Evolutionary conservation across 2,113 vertebrate species (phyloP).

Genomic region (Myrmophylax atrothorax): DNA sequence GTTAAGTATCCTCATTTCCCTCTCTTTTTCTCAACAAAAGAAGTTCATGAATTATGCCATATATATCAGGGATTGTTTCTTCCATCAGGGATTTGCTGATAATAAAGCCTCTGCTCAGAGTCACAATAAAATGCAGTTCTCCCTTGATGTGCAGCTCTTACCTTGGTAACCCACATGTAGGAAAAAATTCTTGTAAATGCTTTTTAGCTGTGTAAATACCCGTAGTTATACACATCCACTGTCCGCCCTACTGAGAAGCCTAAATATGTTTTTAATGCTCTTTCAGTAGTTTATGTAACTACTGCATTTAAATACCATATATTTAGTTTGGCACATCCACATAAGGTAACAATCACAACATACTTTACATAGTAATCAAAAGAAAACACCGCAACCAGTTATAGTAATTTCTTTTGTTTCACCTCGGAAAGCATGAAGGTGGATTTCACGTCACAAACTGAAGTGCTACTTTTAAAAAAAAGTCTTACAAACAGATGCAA

Average conservation of each 20-base stretch:
- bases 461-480: not conserved
- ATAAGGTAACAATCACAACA: not conserved
- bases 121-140: not conserved
- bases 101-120: not conserved
- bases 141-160: not conserved
- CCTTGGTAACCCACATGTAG: not conserved
- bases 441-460: not conserved
- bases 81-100: not conserved
- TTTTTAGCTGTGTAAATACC: not conserved
- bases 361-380: not conserved
- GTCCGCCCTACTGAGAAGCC: not conserved
- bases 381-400: accelerated
- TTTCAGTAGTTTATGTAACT: not conserved
- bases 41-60: not conserved
- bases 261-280: not conserved
- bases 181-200: not conserved
- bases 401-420: not conserved
- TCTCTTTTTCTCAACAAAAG: not conserved
- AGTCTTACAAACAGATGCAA: not conserved
- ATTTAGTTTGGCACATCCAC: not conserved
- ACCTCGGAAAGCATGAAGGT: not conserved
- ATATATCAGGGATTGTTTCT: not conserved
- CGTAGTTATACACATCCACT: not conserved
- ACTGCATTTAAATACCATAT: not conserved
- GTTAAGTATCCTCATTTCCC: not conserved